A percentile compares a stretch with the other conserved stretches of the same genome.
Evolutionary conservation across 2,888 invertebrate species (phyloP).

Genomic region (Crossocerus cetratus): DNA sequence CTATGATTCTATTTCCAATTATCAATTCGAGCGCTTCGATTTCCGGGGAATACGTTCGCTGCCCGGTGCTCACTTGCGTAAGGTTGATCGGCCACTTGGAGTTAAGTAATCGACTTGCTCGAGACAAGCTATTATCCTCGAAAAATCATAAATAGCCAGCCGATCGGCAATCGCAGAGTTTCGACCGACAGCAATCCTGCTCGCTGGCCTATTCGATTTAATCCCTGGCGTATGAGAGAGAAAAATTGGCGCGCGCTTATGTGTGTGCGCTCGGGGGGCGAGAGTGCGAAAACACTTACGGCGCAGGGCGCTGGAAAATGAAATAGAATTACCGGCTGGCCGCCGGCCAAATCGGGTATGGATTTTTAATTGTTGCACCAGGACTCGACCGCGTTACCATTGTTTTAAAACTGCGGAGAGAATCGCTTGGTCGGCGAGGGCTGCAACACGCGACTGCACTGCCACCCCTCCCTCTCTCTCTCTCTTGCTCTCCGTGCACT

Average conservation of each 20-base stretch:
- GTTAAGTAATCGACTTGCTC: too few species aligned
- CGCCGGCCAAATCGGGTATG: conserved; percentile 58
- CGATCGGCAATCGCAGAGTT: too few species aligned
- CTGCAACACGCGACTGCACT: not conserved
- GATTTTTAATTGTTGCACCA: conserved; percentile 62
- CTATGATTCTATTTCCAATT: too few species aligned
- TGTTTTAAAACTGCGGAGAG: conserved; percentile 34
- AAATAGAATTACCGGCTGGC: conserved; percentile 58
- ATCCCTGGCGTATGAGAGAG: not conserved
- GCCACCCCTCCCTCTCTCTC: not conserved
- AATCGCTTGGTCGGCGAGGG: conserved; percentile 16
- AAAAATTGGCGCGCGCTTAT: not conserved
- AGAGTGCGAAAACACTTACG: conserved; percentile 29
- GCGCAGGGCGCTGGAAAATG: conserved; percentile 25
- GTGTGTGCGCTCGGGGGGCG: too few species aligned
- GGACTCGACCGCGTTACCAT: conserved; percentile 31
- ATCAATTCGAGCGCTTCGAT: too few species aligned
- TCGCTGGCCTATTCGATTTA: too few species aligned
- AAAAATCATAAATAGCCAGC: too few species aligned
- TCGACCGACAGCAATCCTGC: too few species aligned
- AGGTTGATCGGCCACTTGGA: too few species aligned
- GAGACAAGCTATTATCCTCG: too few species aligned
- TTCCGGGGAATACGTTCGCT: too few species aligned
- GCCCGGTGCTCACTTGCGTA: too few species aligned
- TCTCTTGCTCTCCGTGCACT: not conserved